A percentile compares a stretch with the other conserved stretches of the same genome.
These are phyloP conservation scores for Aurelia sp. DNA, from an alignment of 30 jellyfish, hydroid and myxozoan species.

Conservation along the genomic window DNA sequence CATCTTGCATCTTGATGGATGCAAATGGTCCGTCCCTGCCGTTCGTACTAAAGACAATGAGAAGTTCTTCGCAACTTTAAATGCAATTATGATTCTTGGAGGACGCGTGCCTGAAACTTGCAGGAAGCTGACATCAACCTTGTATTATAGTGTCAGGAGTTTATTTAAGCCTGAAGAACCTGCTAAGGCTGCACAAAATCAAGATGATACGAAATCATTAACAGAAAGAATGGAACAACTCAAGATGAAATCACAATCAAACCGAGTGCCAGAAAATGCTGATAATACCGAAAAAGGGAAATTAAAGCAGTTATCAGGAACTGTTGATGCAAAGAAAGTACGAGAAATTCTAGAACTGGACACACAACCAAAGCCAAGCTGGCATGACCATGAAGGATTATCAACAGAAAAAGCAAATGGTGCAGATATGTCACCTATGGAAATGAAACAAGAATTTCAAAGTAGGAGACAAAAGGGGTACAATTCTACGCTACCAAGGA, in stretches of 20 bases:
- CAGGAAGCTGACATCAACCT: constrained; percentile 67
- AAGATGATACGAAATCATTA: background rate
- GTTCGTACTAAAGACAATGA: constrained; percentile 67
- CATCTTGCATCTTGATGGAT: constrained; percentile 84
- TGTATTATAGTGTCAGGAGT: constrained; percentile 47
- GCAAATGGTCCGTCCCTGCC: constrained; percentile 90
- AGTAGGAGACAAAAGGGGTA: constrained; percentile 93
- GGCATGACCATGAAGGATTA: constrained; percentile 39
- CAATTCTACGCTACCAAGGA: constrained; percentile 63
- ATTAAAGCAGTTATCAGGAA: constrained; percentile 14
- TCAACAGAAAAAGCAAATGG: constrained; percentile 62
- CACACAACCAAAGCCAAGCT: constrained; percentile 41
- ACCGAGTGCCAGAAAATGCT: constrained; percentile 10
- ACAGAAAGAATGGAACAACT: constrained; percentile 45
- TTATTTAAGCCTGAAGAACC: constrained; percentile 52
- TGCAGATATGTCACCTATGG: constrained; percentile 69
- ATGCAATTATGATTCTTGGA: constrained; percentile 93
- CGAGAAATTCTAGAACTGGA: constrained; percentile 79
- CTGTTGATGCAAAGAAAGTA: constrained; percentile 73
- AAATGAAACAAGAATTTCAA: constrained; percentile 76
- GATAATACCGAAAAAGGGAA: constrained; percentile 26
- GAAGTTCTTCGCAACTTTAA: constrained; percentile 93
- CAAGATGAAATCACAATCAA: constrained; percentile 37
- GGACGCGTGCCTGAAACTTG: constrained; percentile 95
- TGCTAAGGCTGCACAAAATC: background rate